Conservation (phyloP, 2,113 vertebrate species). For the Lepisosteus osseus region DNA sequence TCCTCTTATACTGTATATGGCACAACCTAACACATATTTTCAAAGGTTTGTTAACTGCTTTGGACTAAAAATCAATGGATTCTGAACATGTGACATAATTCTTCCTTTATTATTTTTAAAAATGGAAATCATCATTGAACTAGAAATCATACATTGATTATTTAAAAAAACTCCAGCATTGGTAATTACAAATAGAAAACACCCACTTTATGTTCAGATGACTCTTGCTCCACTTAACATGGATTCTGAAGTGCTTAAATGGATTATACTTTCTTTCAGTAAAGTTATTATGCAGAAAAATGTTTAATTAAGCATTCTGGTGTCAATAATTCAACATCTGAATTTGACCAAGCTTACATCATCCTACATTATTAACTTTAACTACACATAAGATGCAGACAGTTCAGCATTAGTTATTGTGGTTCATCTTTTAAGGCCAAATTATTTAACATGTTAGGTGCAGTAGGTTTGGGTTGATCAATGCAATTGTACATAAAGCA, state of each 20-base stretch:
- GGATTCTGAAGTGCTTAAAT: conserved; percentile 58
- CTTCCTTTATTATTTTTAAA: neutral
- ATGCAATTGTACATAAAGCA: too few species aligned
- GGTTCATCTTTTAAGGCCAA: too few species aligned
- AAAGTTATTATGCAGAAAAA: conserved; percentile 63
- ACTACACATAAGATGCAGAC: neutral
- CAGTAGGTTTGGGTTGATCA: too few species aligned
- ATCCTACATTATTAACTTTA: conserved; percentile 13
- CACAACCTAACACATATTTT: too few species aligned
- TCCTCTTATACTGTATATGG: too few species aligned
- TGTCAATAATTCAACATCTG: conserved; percentile 51
- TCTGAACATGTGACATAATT: conserved; percentile 14
- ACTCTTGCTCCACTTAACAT: conserved; percentile 51
- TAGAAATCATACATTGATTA: too few species aligned
- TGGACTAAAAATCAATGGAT: too few species aligned
- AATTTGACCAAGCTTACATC: conserved; percentile 43
- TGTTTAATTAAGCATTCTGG: conserved; percentile 65
- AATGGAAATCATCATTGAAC: too few species aligned
- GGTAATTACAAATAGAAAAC: too few species aligned
- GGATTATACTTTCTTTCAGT: conserved; percentile 57
- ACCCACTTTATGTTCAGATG: conserved; percentile 46
- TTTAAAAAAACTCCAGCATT: too few species aligned
- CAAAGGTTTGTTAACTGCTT: too few species aligned
- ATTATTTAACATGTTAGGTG: too few species aligned
- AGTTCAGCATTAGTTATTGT: neutral